Conservation (phyloP, 2,113 vertebrate species). For the Aegypius monachus region DNA sequence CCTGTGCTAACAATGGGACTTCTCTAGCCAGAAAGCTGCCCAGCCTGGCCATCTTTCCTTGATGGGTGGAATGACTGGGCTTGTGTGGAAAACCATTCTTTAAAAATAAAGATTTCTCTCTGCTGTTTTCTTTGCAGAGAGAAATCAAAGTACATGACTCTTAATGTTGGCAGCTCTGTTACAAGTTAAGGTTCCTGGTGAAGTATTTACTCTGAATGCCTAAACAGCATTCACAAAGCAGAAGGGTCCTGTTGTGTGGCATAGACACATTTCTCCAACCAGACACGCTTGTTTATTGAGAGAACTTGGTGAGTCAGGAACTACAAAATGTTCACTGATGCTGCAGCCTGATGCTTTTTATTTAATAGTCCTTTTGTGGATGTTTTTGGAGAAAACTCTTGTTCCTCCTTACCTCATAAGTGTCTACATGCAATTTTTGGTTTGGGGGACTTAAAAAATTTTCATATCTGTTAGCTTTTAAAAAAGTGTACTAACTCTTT, state of each 20-base stretch:
- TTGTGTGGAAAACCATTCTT: background rate
- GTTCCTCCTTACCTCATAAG: background rate
- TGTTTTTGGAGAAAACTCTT: background rate
- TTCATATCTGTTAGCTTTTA: background rate
- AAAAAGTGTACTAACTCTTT: background rate
- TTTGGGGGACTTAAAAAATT: background rate
- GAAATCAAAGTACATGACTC: background rate
- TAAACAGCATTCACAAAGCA: background rate
- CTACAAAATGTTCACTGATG: fast-evolving
- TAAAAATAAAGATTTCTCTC: background rate
- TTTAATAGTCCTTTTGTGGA: background rate
- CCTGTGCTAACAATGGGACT: background rate
- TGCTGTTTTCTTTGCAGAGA: background rate
- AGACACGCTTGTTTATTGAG: background rate
- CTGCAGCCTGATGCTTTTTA: background rate
- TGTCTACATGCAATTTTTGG: background rate
- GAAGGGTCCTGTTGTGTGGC: background rate
- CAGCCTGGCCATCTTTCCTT: background rate
- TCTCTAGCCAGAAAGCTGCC: background rate
- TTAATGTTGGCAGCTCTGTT: background rate
- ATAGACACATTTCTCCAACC: background rate
- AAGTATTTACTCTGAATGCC: background rate
- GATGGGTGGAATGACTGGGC: background rate
- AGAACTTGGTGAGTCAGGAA: background rate
- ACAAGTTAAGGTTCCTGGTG: background rate